Evolutionary conservation across 2,888 invertebrate genomes (phyloP), one percentile per base, ranked within the genome.

Genomic region (Volucella zonaria): DNA sequence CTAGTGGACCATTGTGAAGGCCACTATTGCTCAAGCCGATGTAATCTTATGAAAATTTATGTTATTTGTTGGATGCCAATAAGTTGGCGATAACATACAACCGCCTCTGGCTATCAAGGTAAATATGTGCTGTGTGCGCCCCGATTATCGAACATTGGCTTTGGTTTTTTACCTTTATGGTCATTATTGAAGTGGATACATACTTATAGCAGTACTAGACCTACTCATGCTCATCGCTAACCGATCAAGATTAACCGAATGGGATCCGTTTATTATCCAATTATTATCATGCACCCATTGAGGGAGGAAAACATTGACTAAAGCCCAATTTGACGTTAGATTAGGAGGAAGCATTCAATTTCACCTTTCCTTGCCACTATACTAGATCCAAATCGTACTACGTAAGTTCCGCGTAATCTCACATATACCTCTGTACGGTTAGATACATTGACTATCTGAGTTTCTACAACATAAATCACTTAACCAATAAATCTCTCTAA

Each of bases 401-500:
- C 38, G 58, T 56, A 54, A 8, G 54, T 9, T 58, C 11, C 31
- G 10, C 12, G 59, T 58, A 23, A 38, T 23, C 58, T 49, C 8
- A 23, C 18, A 1, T 58, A 31, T 54, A 77, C 68, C 70, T 54
- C 10, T 68, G 62, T 70, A 42, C 40, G 42, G 15, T 38, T 77
- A 56, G 18, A 66, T 47, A 42, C 59, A 54, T 62, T 49, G 54
- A 31, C 6, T 54, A 68, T 56, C 56, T 56, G 64, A 31, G 61
- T 42, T 64, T 59, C 45, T 78, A 61, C 66, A 62, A 45, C 66
- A 74, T 54, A 80, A 62, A 61, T 67, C 67, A 54, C 49, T 51
- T 40, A n/a, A 61, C 54, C 61, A 80, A 68, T 80, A 80, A 80
- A 80, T 80, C 80, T 80, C 56, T 54, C 67, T 74, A 74, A 74